A percentile compares a stretch with the other conserved stretches of the same genome.
Conservation (phyloP, 2,113 vertebrate species). For the Etheostoma spectabile region DNA sequence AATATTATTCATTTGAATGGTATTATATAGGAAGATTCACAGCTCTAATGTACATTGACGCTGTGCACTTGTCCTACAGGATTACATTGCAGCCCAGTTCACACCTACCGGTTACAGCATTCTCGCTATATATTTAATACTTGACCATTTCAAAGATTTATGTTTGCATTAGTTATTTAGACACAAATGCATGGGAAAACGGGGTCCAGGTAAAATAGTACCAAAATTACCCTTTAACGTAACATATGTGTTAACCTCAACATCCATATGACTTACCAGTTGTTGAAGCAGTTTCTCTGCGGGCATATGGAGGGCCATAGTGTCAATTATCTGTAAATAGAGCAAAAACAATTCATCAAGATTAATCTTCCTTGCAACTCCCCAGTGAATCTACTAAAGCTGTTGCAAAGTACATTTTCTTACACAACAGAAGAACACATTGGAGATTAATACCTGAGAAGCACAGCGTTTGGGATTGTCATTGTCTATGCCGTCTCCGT, state of each 20-base stretch:
- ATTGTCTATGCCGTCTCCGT: conserved; percentile 79
- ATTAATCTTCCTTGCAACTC: neutral
- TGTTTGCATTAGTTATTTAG: no score
- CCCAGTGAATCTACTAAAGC: neutral
- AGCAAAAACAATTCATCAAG: neutral
- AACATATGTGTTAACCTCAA: neutral
- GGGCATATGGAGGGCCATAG: conserved; percentile 90
- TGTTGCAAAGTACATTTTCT: neutral
- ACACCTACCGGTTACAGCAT: no score
- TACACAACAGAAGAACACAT: neutral
- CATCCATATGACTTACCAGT: conserved; percentile 81
- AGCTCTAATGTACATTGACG: no score
- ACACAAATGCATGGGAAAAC: no score
- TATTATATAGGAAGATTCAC: no score
- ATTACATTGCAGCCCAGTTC: no score
- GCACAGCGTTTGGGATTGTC: conserved; percentile 90
- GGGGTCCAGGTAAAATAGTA: no score
- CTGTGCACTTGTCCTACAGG: no score
- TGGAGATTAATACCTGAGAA: conserved; percentile 87
- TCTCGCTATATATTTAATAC: no score
- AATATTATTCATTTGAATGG: no score
- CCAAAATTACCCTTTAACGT: no score
- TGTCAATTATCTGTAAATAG: conserved; percentile 88
- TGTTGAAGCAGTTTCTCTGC: conserved; percentile 90
- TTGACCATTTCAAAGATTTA: no score